phyloP scores from a whole-genome alignment of 2,888 invertebrate species.

The Tipula lateralis region DNA sequence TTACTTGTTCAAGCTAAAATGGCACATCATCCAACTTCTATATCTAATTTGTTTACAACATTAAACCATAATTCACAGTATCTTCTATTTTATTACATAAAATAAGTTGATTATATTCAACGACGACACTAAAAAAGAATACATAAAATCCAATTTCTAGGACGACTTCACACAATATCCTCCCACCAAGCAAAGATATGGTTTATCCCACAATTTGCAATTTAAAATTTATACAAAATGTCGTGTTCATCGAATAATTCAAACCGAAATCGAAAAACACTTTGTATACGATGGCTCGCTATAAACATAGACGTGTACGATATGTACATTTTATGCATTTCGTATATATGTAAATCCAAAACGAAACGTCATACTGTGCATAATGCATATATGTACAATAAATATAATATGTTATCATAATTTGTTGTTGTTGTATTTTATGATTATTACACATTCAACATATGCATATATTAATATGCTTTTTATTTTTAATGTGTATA shows the following conservation, averaged over 20 bases:
- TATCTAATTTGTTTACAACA: no score
- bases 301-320: not conserved
- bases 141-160: not conserved
- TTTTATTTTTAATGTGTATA: no score
- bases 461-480: no score
- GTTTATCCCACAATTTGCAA: not conserved
- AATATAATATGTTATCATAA: not conserved
- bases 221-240: not conserved
- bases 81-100: not conserved
- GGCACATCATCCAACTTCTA: no score
- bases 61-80: not conserved
- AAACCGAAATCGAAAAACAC: not conserved
- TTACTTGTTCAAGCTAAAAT: no score
- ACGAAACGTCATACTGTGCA: not conserved
- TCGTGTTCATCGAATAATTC: no score
- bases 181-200: not conserved
- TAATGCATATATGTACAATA: not conserved
- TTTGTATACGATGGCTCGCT: not conserved
- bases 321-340: not conserved
- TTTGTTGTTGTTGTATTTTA: not conserved
- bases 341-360: not conserved
- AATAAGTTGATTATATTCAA: no score
- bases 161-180: not conserved
- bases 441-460: not conserved
- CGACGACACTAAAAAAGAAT: not conserved